These are phyloP conservation scores for Agrotis ipsilon DNA, from an alignment of 2,888 invertebrate species.

Conservation along the genomic window DNA sequence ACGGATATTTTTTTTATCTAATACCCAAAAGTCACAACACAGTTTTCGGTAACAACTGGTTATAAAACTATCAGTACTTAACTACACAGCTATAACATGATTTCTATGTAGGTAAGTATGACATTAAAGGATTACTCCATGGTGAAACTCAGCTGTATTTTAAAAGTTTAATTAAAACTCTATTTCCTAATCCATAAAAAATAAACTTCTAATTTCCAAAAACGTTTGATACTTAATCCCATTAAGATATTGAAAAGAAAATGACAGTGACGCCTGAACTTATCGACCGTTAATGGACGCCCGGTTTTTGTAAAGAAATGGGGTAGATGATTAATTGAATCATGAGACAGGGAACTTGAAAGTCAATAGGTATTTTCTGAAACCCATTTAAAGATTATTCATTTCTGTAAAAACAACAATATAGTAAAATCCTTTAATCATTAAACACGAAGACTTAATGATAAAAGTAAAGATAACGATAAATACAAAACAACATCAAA, in stretches of 20 bases:
- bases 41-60: not conserved
- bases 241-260: slow-evolving; percentile 26
- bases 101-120: not conserved
- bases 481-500: slow-evolving; percentile 23
- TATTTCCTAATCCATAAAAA: not conserved
- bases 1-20: too few species aligned
- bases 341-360: not conserved
- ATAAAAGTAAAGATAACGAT: slow-evolving; percentile 42
- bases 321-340: slow-evolving; percentile 10
- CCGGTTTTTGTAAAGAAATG: slow-evolving; percentile 7
- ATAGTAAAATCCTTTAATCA: slow-evolving; percentile 11
- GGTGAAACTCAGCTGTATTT: not conserved
- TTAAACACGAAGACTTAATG: slow-evolving; percentile 20
- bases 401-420: slow-evolving; percentile 6
- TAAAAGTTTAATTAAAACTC: too few species aligned
- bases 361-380: not conserved
- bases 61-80: not conserved
- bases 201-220: not conserved
- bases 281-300: slow-evolving; percentile 26
- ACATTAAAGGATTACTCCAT: not conserved
- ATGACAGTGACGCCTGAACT: slow-evolving; percentile 19
- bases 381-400: slow-evolving; percentile 1
- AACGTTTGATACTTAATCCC: slow-evolving; percentile 4
- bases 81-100: not conserved
- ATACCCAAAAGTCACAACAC: not conserved